A percentile compares a stretch with the other conserved stretches of the same genome.
Evolutionary conservation across 1,140 invertebrate species (phyloP).

Genomic region (Eulimnadia texana): DNA sequence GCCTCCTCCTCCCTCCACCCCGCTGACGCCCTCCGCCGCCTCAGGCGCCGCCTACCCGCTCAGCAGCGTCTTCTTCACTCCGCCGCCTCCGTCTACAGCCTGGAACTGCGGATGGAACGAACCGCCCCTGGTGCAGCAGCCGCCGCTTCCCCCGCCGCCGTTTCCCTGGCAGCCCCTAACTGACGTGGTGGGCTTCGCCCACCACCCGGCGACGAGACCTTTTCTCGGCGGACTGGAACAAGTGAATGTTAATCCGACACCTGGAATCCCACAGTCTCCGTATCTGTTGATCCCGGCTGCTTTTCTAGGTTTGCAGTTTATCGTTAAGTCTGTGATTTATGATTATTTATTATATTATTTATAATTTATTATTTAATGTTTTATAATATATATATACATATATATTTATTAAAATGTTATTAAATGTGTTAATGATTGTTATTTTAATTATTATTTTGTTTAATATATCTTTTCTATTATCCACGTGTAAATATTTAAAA

Average conservation of each 20-base stretch:
- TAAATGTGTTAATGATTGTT: background rate
- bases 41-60: background rate
- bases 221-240: background rate
- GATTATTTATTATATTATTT: slow-evolving; percentile 23
- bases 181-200: slow-evolving; percentile 25
- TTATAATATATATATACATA: background rate
- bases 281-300: slow-evolving; percentile 17
- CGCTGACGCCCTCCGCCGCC: background rate
- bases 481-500: background rate
- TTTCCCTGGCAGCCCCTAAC: slow-evolving; percentile 23
- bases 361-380: background rate
- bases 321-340: too few species aligned
- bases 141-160: slow-evolving; percentile 27
- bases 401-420: background rate
- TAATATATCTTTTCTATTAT: background rate
- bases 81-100: slow-evolving; percentile 30
- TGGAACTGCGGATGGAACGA: slow-evolving; percentile 33
- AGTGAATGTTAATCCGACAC: background rate
- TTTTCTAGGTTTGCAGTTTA: slow-evolving; percentile 13
- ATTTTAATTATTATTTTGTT: background rate
- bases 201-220: slow-evolving; percentile 44
- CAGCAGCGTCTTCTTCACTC: slow-evolving; percentile 15
- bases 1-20: too few species aligned
- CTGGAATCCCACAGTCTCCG: slow-evolving; percentile 20
- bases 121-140: slow-evolving; percentile 29